Conservation (phyloP, 2,888 invertebrate genomes). For the Leucophora obtusa region DNA sequence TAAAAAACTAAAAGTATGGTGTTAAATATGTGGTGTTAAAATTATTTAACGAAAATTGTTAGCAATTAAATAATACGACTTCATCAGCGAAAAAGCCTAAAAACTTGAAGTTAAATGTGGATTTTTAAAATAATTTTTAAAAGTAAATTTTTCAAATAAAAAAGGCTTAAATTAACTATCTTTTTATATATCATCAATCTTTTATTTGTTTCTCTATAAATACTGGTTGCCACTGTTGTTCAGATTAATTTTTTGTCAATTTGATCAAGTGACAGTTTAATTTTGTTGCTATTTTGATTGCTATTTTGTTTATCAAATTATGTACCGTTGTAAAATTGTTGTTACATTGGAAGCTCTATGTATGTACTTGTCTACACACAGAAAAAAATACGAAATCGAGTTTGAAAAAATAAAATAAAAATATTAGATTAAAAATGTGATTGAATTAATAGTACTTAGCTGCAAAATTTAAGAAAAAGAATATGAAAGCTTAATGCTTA, state of each 20-base stretch:
- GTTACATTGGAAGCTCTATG: neutral
- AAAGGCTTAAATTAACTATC: neutral
- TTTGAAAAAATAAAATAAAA: no score
- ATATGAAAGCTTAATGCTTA: no score
- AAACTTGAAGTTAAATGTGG: neutral
- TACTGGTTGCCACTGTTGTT: neutral
- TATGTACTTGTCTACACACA: neutral
- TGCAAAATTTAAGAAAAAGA: no score
- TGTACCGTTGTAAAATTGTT: constrained; percentile 55
- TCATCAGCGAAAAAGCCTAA: neutral
- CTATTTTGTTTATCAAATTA: constrained; percentile 45
- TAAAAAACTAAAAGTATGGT: neutral
- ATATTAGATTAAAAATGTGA: no score
- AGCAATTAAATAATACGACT: constrained; percentile 36
- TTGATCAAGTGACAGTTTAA: constrained; percentile 55
- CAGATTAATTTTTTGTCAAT: constrained; percentile 30
- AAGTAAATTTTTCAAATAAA: constrained; percentile 1
- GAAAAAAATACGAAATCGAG: no score
- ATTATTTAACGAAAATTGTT: constrained; percentile 27
- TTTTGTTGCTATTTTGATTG: constrained; percentile 15
- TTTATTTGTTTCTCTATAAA: constrained; percentile 1
- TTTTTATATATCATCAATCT: constrained; percentile 41
- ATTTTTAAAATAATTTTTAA: neutral
- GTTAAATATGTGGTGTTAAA: constrained; percentile 22
- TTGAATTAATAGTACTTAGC: no score